phyloP scores from a whole-genome alignment of 2,888 invertebrate genomes.

The Drosophila niveifrons region DNA sequence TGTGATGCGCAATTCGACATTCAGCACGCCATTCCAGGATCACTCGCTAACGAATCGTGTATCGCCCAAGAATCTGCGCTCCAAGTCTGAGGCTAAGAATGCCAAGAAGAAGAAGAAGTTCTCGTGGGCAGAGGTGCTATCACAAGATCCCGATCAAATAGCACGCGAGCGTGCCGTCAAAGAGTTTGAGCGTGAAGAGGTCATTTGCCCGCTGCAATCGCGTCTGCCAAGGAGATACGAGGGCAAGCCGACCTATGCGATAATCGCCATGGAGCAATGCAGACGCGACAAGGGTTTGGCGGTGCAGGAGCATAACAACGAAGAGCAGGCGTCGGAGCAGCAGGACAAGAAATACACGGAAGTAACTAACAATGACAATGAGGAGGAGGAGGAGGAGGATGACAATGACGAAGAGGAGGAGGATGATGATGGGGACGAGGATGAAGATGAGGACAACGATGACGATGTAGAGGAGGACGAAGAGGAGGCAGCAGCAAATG shows the following conservation, averaged over 20 bases:
- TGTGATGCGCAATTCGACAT: conserved; percentile 80
- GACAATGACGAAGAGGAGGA: conserved; percentile 40
- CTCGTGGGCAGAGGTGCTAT: conserved; percentile 85
- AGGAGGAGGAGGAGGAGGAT: conserved; percentile 44
- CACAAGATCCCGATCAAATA: conserved; percentile 85
- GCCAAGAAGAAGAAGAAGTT: conserved; percentile 83
- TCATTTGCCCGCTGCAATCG: conserved; percentile 74
- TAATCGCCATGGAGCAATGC: conserved; percentile 82
- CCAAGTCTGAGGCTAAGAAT: conserved; percentile 85
- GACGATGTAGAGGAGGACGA: conserved; percentile 51
- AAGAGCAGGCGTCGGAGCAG: conserved; percentile 2
- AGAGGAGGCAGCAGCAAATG: conserved; percentile 31
- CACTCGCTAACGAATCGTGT: conserved; percentile 84
- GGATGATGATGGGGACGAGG: conserved; percentile 33
- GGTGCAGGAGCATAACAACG: conserved; percentile 60
- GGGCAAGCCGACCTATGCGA: conserved; percentile 85
- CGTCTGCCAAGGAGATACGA: conserved; percentile 80
- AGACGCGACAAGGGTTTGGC: conserved; percentile 81
- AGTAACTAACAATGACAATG: conserved; percentile 35
- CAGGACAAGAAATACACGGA: conserved; percentile 10
- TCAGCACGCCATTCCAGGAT: conserved; percentile 84
- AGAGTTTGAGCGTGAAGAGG: conserved; percentile 85
- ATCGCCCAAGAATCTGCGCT: conserved; percentile 89
- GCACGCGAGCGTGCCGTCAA: conserved; percentile 85
- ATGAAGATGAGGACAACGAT: conserved; percentile 37